A percentile compares a stretch with the other conserved stretches of the same genome.
Conservation (phyloP, 2,113 vertebrate species). For the Oreocharis arfaki region DNA sequence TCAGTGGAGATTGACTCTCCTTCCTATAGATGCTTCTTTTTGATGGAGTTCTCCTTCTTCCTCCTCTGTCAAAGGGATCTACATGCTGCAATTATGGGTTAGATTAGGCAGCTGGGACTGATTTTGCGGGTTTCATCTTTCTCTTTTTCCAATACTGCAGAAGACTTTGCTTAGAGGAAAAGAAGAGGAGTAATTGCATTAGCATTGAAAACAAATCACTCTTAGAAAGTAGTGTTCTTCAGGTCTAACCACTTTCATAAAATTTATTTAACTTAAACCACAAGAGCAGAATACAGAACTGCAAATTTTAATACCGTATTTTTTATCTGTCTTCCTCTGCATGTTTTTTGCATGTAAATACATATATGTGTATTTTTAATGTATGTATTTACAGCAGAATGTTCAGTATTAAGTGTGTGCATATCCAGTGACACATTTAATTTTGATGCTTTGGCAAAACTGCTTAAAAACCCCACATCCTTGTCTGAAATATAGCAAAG, state of each 20-base stretch:
- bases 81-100: neutral
- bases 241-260: neutral
- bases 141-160: neutral
- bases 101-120: neutral
- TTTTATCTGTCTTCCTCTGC: neutral
- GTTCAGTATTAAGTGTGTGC: neutral
- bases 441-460: neutral
- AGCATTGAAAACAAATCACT: neutral
- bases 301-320: neutral
- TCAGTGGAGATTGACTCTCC: neutral
- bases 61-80: neutral
- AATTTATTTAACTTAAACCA: neutral
- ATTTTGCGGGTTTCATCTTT: neutral
- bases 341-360: neutral
- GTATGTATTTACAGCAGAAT: neutral
- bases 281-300: neutral
- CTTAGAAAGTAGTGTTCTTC: neutral
- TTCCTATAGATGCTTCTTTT: neutral
- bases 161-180: neutral
- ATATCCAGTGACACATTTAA: neutral
- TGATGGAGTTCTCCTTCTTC: neutral
- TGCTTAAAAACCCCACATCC: neutral
- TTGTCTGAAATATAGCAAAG: neutral
- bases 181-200: constrained; percentile 1
- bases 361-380: neutral